These are phyloP conservation scores for Arothron firmamentum DNA, from an alignment of 2,113 vertebrate genomes.

Conservation along the genomic window DNA sequence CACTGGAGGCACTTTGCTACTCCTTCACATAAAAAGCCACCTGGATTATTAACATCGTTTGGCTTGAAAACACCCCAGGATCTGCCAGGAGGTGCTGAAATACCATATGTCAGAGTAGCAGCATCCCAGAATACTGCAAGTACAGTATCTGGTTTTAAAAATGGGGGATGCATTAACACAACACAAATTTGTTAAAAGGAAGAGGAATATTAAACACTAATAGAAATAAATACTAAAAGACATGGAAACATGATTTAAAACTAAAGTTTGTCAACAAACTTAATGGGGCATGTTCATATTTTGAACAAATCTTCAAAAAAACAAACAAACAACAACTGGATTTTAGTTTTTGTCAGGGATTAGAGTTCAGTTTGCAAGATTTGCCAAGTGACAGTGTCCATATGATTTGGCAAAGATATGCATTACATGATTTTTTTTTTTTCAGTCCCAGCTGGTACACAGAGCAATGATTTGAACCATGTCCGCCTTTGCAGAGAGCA, in stretches of 20 bases:
- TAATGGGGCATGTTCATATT: no score
- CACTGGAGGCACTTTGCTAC: not conserved
- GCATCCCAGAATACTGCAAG: not conserved
- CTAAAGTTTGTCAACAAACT: no score
- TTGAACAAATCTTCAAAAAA: no score
- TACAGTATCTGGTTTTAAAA: no score
- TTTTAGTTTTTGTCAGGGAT: constrained; percentile 55
- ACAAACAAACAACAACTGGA: no score
- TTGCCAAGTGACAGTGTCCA: constrained; percentile 69
- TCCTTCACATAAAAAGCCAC: not conserved
- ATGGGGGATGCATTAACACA: no score
- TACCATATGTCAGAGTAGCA: not conserved
- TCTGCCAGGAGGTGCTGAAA: not conserved
- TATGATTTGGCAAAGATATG: constrained; percentile 64
- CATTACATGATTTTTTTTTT: constrained; percentile 67
- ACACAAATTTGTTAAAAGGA: no score
- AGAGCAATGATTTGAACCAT: constrained; percentile 47
- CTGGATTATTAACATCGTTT: not conserved
- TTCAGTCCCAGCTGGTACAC: constrained; percentile 61
- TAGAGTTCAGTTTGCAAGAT: constrained; percentile 51
- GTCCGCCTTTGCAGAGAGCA: constrained; percentile 49
- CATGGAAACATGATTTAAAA: no score
- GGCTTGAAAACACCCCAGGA: not conserved
- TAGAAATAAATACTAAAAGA: no score
- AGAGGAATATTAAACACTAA: no score